Evolutionary conservation across 1,140 invertebrate genomes (phyloP).

Genomic region (Phocides pigmalion): DNA sequence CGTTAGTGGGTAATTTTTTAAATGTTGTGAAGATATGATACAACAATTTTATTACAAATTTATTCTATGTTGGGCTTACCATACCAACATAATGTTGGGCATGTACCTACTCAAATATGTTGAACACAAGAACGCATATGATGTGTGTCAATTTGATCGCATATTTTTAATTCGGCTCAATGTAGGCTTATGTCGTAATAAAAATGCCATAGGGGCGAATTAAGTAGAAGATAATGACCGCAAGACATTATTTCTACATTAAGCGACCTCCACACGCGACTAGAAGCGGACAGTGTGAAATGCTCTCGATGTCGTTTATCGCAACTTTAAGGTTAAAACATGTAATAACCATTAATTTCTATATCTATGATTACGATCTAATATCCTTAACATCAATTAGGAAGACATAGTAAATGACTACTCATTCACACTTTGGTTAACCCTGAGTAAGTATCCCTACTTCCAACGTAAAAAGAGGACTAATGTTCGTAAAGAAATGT

Average conservation of each 20-base stretch:
- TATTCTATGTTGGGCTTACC: no score
- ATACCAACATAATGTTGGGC: no score
- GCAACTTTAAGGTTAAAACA: slow-evolving; percentile 24
- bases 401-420: slow-evolving; percentile 7
- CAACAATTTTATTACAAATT: no score
- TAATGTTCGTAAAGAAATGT: neutral
- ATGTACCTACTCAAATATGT: no score
- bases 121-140: neutral
- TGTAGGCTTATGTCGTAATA: slow-evolving; percentile 16
- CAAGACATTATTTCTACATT: slow-evolving; percentile 74
- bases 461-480: neutral
- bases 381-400: slow-evolving; percentile 17
- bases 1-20: no score
- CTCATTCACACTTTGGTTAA: slow-evolving; percentile 20
- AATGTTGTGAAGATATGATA: no score
- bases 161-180: slow-evolving; percentile 16
- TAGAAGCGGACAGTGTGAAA: slow-evolving; percentile 44
- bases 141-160: slow-evolving; percentile 8
- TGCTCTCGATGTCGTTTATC: slow-evolving; percentile 24
- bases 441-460: neutral
- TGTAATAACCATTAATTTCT: slow-evolving; percentile 25
- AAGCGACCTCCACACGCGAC: slow-evolving; percentile 54
- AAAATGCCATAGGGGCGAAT: slow-evolving; percentile 48
- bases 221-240: slow-evolving; percentile 73
- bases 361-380: slow-evolving; percentile 22